Percentiles rank a stretch among this genome's conserved stretches.
These are phyloP conservation scores for Rugalucina vietnamica DNA, from an alignment of 2,888 invertebrate genomes.

Conservation along the genomic window DNA sequence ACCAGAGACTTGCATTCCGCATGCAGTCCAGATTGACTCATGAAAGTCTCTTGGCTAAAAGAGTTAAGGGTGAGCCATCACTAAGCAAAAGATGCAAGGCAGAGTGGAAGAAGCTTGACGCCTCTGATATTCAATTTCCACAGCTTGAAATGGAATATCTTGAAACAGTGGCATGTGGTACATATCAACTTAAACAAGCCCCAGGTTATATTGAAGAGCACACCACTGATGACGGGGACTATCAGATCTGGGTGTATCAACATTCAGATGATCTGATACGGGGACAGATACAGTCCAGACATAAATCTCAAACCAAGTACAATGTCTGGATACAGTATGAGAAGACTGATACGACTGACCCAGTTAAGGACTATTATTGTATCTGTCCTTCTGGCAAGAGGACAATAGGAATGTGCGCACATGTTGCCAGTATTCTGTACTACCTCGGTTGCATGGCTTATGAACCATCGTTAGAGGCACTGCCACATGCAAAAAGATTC, in stretches of 20 bases:
- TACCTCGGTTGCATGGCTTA: too few species aligned
- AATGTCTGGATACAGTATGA: conserved; percentile 24
- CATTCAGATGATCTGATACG: not conserved
- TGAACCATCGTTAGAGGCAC: too few species aligned
- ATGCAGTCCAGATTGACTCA: not conserved
- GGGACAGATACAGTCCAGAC: conserved; percentile 6
- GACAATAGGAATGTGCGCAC: not conserved
- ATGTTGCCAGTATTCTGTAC: too few species aligned
- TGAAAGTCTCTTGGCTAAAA: not conserved
- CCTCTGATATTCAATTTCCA: not conserved
- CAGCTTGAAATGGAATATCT: conserved; percentile 7
- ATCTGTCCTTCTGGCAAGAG: conserved; percentile 2
- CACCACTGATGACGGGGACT: not conserved
- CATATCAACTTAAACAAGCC: conserved; percentile 3
- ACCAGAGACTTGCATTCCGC: not conserved
- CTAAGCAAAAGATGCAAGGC: not conserved
- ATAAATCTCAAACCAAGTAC: conserved; percentile 14
- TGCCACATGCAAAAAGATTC: too few species aligned
- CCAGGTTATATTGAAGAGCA: conserved; percentile 17
- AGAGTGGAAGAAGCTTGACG: conserved; percentile 9
- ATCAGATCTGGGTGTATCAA: conserved; percentile 21
- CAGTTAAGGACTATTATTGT: conserved; percentile 9
- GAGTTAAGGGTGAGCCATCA: too few species aligned
- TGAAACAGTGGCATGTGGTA: conserved; percentile 18
- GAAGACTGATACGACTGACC: not conserved